Base-by-base conservation (phyloP, 2,113 vertebrate genomes). In the Anthoscopus minutus region DNA sequence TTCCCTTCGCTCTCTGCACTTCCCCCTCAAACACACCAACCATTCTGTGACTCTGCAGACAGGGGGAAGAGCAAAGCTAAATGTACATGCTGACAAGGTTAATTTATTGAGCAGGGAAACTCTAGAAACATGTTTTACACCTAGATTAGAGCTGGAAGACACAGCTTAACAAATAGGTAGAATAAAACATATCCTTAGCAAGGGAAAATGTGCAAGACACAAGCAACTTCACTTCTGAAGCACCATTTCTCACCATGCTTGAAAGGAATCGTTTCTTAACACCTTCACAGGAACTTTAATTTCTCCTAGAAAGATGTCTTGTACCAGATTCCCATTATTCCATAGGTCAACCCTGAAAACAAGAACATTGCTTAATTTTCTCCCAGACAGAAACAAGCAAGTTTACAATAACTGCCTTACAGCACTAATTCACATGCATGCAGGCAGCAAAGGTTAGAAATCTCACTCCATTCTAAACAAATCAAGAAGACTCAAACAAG, bases 301-400 rank as follows among this genome's bases (percentile, higher is more conserved):
- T 97, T 99, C 99, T 82, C 99, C 99, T 45, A 99, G 97, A 96
- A 99, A 99, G 95, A 99, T 89, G 82, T 99, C 99, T 97, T 99
- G 99, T 76, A 98, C 99, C 96, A 99, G 96, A 92, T 99, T 99
- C 79, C 98, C 99, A 96, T 99, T 99, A 98, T 99, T 99, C 99
- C 99, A 99, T 33, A 99, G 92, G 92, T 99, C 99, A 67, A 99
- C 98, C 97, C 99, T 99, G 97, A 92, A 98, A 98, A 97, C 65
- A 91, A 91, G 82, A 97, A 96, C 18, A 94, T 10, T n/a, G 44
- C 11, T 85, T 81, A 8, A 28, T 54, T 67, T 69, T 60, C 71
- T 84, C 23, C 23, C 85, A 45, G 33, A 93, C 70, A 87, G 37
- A 93, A 93, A 81, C 31, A 84, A 45, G 61, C 57, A 88, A 56